These are phyloP conservation scores for Nematopogon swammerdamellus DNA, from an alignment of 2,888 invertebrate species.

Conservation along the genomic window DNA sequence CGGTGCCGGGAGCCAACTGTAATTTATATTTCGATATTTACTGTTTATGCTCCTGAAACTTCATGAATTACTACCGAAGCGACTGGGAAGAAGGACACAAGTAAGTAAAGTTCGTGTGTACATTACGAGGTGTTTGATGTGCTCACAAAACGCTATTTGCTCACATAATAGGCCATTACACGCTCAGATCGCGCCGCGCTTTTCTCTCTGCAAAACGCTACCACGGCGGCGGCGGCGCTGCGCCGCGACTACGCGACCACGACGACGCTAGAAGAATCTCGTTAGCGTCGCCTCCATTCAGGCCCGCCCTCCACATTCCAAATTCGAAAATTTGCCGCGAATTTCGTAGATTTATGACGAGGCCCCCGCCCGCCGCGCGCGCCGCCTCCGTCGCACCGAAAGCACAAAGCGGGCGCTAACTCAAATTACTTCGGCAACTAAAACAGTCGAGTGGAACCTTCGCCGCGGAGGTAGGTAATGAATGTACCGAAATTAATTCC, in stretches of 20 bases:
- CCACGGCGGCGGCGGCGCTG: neutral
- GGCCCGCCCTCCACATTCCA: conserved; percentile 18
- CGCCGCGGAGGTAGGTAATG: neutral
- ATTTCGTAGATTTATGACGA: conserved; percentile 29
- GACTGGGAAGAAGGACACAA: too few species aligned
- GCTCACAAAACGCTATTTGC: neutral
- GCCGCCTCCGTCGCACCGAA: too few species aligned
- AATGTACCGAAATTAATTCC: neutral
- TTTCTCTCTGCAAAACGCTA: neutral
- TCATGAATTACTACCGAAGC: too few species aligned
- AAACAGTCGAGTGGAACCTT: neutral
- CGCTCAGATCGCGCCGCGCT: too few species aligned
- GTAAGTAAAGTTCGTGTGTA: neutral
- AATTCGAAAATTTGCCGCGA: conserved; percentile 19
- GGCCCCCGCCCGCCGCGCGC: conserved; percentile 19
- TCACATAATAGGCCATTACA: neutral
- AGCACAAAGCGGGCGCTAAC: conserved; percentile 38
- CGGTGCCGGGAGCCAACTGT: too few species aligned
- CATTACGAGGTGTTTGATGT: neutral
- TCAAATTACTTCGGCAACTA: conserved; percentile 40
- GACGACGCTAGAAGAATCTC: neutral
- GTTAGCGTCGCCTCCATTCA: neutral
- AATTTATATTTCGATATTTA: too few species aligned
- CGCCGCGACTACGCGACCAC: neutral
- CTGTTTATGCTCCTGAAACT: too few species aligned